Conservation (phyloP, 1,140 invertebrate species). For the Melanaphis sacchari region DNA sequence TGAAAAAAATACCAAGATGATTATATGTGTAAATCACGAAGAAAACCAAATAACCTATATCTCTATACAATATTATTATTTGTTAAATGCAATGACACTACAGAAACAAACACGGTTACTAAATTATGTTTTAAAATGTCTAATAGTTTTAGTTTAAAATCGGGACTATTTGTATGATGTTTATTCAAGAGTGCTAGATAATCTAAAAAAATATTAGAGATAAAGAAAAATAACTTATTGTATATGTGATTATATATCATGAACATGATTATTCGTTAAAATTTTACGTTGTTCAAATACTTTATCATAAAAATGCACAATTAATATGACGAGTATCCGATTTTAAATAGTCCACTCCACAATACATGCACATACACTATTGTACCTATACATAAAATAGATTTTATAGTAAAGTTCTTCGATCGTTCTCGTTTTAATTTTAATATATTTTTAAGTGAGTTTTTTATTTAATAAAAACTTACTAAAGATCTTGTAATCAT, state of each 20-base stretch:
- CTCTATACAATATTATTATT: too few relatives aligned
- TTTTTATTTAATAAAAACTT: neutral
- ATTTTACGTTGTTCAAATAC: constrained; percentile 13
- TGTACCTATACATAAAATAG: neutral
- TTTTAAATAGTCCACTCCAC: constrained; percentile 16
- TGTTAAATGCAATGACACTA: neutral
- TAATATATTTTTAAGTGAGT: neutral
- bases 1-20: neutral
- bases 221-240: constrained; percentile 12
- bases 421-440: neutral
- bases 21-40: neutral
- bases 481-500: neutral
- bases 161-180: constrained; percentile 6
- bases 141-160: constrained; percentile 5
- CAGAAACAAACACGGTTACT: neutral
- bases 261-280: constrained; percentile 6
- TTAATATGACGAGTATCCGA: neutral
- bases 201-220: constrained; percentile 30
- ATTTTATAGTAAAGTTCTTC: neutral
- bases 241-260: constrained; percentile 4
- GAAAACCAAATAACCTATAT: neutral
- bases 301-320: neutral
- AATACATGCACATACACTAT: neutral
- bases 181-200: constrained; percentile 34
- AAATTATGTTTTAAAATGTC: neutral